These are phyloP conservation scores for Ctenicera cuprea DNA, from an alignment of 2,888 invertebrate species.

Conservation along the genomic window DNA sequence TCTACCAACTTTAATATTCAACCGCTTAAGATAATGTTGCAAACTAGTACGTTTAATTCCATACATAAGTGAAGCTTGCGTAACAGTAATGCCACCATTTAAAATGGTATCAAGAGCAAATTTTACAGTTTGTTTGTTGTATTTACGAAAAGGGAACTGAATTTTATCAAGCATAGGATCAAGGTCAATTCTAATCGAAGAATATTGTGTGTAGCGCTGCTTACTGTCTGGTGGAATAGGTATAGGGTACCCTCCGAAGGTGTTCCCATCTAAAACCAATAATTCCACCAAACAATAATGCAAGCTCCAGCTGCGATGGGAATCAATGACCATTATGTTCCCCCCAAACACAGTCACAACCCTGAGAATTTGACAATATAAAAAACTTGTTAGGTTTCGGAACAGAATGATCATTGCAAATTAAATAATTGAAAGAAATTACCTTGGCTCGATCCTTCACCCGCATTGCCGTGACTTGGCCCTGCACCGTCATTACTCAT, in stretches of 20 bases:
- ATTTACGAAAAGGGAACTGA: constrained; percentile 67
- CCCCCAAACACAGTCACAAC: not conserved
- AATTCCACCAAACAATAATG: constrained; percentile 64
- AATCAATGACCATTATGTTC: constrained; percentile 23
- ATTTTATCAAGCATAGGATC: constrained; percentile 57
- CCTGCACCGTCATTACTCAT: constrained; percentile 83
- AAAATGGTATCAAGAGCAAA: constrained; percentile 74
- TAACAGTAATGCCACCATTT: constrained; percentile 74
- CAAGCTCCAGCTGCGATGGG: not conserved
- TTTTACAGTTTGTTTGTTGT: constrained; percentile 72
- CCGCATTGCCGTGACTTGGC: constrained; percentile 80
- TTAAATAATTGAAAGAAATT: constrained; percentile 53
- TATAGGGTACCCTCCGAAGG: constrained; percentile 56
- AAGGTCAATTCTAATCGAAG: constrained; percentile 41
- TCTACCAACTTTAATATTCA: constrained; percentile 70
- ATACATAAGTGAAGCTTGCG: constrained; percentile 73
- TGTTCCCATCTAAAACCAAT: constrained; percentile 60
- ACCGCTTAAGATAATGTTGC: constrained; percentile 75
- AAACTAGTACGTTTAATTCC: constrained; percentile 75
- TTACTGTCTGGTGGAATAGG: constrained; percentile 63
- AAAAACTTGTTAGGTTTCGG: no score
- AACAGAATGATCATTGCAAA: constrained; percentile 14
- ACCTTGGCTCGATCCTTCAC: constrained; percentile 85
- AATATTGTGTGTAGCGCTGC: constrained; percentile 27
- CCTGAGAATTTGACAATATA: not conserved